These are phyloP conservation scores for Nesometra sesokonis DNA, from an alignment of 35 echinoderm and acorn worm genomes.

Conservation along the genomic window DNA sequence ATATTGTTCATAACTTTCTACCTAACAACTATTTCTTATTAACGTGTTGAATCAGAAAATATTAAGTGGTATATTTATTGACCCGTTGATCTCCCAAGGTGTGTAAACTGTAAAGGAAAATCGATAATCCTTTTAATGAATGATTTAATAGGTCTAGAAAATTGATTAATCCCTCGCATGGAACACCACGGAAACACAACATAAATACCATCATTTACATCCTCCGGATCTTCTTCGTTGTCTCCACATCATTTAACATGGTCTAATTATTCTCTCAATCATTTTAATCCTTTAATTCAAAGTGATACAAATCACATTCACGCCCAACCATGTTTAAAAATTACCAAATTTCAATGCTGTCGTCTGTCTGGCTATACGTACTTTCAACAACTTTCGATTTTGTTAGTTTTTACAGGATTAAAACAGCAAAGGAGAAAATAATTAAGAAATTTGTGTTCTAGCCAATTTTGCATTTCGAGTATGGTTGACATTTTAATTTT, in stretches of 20 bases:
- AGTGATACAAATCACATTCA: too few species aligned
- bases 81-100: not conserved
- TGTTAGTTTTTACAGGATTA: not conserved
- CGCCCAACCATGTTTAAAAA: not conserved
- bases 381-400: not conserved
- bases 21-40: too few species aligned
- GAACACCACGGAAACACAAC: not conserved
- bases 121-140: not conserved
- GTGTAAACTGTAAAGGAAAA: not conserved
- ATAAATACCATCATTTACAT: not conserved
- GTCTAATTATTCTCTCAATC: not conserved
- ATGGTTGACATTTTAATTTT: too few species aligned
- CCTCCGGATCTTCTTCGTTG: not conserved
- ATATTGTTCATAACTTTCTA: too few species aligned
- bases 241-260: not conserved
- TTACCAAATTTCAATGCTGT: not conserved
- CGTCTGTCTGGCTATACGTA: not conserved
- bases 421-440: not conserved
- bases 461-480: too few species aligned
- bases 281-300: too few species aligned
- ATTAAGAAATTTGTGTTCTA: too few species aligned
- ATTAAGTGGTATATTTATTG: not conserved
- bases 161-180: not conserved
- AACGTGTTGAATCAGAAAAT: not conserved
- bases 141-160: not conserved